These are phyloP conservation scores for Phengaris arion DNA, from an alignment of 2,888 invertebrate species.

Conservation along the genomic window DNA sequence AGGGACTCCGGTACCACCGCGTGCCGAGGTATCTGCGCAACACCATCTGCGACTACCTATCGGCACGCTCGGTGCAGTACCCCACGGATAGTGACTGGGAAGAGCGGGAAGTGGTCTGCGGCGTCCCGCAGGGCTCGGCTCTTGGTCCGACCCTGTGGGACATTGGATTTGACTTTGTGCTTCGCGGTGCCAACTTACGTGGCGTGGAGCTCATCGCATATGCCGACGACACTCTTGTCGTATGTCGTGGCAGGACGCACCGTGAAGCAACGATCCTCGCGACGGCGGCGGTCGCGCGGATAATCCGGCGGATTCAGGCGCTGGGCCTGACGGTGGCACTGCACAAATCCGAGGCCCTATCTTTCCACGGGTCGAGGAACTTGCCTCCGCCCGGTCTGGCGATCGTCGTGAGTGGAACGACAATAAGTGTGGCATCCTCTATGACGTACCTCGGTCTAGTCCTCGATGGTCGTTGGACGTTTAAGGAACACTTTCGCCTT, in stretches of 20 bases:
- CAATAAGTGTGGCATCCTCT: fast-evolving
- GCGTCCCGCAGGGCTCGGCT: background rate
- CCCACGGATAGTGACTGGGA: background rate
- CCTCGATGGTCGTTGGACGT: no score
- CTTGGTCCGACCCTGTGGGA: conserved; percentile 18
- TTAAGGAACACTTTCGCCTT: fast-evolving
- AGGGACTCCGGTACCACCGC: background rate
- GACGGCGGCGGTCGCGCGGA: background rate
- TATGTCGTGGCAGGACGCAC: background rate
- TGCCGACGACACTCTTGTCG: background rate
- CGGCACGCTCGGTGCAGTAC: no score
- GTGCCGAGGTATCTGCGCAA: no score
- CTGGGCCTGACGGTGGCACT: background rate
- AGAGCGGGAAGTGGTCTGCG: background rate
- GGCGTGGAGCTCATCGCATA: background rate
- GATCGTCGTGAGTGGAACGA: background rate
- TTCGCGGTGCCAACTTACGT: background rate
- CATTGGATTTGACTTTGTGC: background rate
- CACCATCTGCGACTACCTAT: no score
- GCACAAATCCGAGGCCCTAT: background rate
- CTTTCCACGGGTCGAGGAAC: background rate
- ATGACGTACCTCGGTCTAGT: no score
- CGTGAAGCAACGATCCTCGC: background rate
- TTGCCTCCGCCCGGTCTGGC: background rate
- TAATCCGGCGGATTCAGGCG: no score